Evolutionary conservation across 2,888 invertebrate species (phyloP).

Genomic region (Gisinianus flammeolus): DNA sequence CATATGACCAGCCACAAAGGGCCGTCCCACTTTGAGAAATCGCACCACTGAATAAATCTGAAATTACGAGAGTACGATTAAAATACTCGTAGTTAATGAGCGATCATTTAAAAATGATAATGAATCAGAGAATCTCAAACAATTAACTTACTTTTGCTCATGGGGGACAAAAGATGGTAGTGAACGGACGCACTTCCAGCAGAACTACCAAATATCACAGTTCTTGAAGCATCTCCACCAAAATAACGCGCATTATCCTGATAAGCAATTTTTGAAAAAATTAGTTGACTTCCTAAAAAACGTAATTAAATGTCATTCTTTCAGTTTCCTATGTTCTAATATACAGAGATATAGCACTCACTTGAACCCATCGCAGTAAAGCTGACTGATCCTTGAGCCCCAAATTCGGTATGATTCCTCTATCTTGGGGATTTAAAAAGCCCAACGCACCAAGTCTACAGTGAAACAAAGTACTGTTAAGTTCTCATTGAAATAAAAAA

Average conservation of each 20-base stretch:
- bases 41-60: constrained; percentile 33
- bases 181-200: constrained; percentile 47
- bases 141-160: constrained; percentile 38
- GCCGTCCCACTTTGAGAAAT: constrained; percentile 53
- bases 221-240: constrained; percentile 45
- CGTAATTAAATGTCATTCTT: no score
- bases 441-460: constrained; percentile 21
- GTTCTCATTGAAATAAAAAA: no score
- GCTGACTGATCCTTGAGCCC: constrained; percentile 53
- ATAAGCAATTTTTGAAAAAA: no score
- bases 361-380: constrained; percentile 48
- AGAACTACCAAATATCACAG: constrained; percentile 49
- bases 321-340: no score
- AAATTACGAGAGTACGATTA: not conserved
- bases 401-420: constrained; percentile 45
- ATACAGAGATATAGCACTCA: no score
- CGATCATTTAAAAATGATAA: no score
- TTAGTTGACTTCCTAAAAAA: no score
- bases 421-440: constrained; percentile 47
- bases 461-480: no score
- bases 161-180: constrained; percentile 50
- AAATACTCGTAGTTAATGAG: no score
- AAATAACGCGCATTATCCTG: constrained; percentile 44
- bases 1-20: constrained; percentile 51
- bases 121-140: not conserved